Conservation (phyloP, 2,888 invertebrate genomes). For the Acleris emargana region DNA sequence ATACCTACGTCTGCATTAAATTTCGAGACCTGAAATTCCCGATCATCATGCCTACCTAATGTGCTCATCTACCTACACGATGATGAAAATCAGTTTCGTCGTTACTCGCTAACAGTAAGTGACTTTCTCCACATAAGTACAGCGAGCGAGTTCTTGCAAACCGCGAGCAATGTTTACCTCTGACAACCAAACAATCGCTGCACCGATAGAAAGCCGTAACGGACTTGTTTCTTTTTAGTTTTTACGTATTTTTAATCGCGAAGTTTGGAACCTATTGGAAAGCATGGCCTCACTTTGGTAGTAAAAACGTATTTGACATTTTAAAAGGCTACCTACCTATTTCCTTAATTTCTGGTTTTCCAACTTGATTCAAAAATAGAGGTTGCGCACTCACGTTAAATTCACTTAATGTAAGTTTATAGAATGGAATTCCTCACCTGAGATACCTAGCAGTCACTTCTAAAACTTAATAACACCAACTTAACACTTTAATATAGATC, state of each 20-base stretch:
- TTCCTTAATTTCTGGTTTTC: slow-evolving; percentile 43
- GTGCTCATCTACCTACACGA: slow-evolving; percentile 23
- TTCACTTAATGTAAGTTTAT: slow-evolving; percentile 17
- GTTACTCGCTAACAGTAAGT: slow-evolving; percentile 34
- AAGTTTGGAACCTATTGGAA: slow-evolving; percentile 7
- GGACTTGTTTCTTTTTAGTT: slow-evolving; percentile 17
- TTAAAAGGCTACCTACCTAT: slow-evolving; percentile 2
- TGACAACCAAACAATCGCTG: slow-evolving; percentile 59
- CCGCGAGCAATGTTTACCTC: slow-evolving; percentile 51
- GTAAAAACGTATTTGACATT: slow-evolving; percentile 21
- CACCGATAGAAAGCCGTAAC: slow-evolving; percentile 34
- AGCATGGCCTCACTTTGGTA: slow-evolving; percentile 10
- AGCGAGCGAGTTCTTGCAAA: slow-evolving; percentile 41
- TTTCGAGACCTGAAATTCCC: not conserved
- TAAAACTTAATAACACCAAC: slow-evolving; percentile 63
- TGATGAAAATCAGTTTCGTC: slow-evolving; percentile 18
- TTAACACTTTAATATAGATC: slow-evolving; percentile 80
- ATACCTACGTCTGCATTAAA: not conserved
- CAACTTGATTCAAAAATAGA: slow-evolving; percentile 51
- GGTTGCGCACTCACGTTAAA: slow-evolving; percentile 47
- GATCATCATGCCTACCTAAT: not conserved
- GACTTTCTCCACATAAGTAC: slow-evolving; percentile 61
- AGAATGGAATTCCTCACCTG: slow-evolving; percentile 55
- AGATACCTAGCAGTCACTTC: slow-evolving; percentile 51
- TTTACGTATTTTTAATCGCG: slow-evolving; percentile 15